These are phyloP conservation scores for Sciaenops ocellatus DNA, from an alignment of 2,797 vertebrate genomes.

Conservation along the genomic window DNA sequence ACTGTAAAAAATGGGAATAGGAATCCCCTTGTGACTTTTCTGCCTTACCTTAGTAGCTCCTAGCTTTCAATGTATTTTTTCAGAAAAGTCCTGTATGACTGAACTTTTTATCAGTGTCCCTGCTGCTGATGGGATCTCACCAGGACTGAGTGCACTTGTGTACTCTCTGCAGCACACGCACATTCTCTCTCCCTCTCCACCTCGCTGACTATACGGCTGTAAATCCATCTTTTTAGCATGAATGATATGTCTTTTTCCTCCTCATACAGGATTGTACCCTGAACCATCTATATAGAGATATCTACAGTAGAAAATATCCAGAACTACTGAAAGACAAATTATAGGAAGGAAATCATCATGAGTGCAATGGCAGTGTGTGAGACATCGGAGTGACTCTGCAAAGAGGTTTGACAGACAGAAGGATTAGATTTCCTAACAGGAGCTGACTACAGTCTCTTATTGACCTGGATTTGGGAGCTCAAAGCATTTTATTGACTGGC, in stretches of 20 bases:
- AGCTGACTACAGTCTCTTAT: constrained; percentile 67
- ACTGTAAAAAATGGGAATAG: background rate
- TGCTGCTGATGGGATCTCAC: constrained; percentile 49
- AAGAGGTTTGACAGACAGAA: constrained; percentile 64
- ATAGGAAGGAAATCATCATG: constrained; percentile 16
- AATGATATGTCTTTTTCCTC: constrained; percentile 1
- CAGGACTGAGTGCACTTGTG: constrained; percentile 37
- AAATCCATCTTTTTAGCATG: constrained; percentile 8
- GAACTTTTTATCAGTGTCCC: constrained; percentile 45
- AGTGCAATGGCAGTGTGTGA: constrained; percentile 19
- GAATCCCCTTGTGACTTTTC: background rate
- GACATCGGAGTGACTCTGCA: constrained; percentile 22
- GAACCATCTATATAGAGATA: background rate
- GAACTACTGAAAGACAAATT: constrained; percentile 7
- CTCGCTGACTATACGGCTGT: background rate
- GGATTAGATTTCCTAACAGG: constrained; percentile 65
- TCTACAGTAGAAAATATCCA: constrained; percentile 7
- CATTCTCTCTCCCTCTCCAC: background rate
- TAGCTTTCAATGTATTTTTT: constrained; percentile 26
- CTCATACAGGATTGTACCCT: background rate
- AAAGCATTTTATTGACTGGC: constrained; percentile 69
- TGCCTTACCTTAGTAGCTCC: constrained; percentile 1
- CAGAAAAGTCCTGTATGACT: constrained; percentile 17
- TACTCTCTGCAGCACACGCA: constrained; percentile 30
- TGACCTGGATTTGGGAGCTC: constrained; percentile 68